phyloP scores from a whole-genome alignment of 2,888 invertebrate species.

The Pammene fasciana region DNA sequence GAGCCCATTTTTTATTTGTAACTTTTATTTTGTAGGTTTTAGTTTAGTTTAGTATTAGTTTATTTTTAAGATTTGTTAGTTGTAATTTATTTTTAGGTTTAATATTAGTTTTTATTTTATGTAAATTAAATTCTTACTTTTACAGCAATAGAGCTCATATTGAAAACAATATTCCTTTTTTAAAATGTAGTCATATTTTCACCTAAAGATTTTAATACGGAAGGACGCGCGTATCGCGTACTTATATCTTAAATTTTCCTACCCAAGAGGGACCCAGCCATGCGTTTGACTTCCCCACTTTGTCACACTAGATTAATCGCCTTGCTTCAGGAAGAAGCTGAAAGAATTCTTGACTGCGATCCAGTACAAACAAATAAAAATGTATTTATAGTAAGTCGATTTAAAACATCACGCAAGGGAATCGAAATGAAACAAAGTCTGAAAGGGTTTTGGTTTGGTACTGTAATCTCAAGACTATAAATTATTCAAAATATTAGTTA shows the following conservation, averaged over 20 bases:
- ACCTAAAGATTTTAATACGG: slow-evolving; percentile 16
- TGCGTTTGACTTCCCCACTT: slow-evolving; percentile 36
- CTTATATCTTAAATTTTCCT: slow-evolving; percentile 22
- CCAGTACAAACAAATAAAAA: slow-evolving; percentile 38
- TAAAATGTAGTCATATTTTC: slow-evolving; percentile 17
- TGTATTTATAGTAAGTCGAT: slow-evolving; percentile 30
- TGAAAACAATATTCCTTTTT: background rate
- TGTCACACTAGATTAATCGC: slow-evolving; percentile 29
- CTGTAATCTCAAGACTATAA: background rate
- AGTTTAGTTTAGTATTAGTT: no score
- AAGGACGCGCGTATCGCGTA: slow-evolving; percentile 21
- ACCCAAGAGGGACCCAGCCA: slow-evolving; percentile 27
- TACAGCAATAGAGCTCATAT: no score
- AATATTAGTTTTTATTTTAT: no score
- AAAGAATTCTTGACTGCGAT: slow-evolving; percentile 37
- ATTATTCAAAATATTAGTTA: no score
- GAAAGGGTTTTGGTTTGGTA: background rate
- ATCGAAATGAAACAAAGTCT: background rate
- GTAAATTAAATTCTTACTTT: no score
- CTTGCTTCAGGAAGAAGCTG: slow-evolving; percentile 27
- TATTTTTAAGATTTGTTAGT: no score
- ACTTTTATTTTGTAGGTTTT: no score
- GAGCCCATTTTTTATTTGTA: no score
- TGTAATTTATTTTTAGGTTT: no score
- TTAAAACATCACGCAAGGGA: slow-evolving; percentile 3